These are phyloP conservation scores for Rugalucina vietnamica DNA, from an alignment of 2,888 invertebrate genomes.

Conservation along the genomic window DNA sequence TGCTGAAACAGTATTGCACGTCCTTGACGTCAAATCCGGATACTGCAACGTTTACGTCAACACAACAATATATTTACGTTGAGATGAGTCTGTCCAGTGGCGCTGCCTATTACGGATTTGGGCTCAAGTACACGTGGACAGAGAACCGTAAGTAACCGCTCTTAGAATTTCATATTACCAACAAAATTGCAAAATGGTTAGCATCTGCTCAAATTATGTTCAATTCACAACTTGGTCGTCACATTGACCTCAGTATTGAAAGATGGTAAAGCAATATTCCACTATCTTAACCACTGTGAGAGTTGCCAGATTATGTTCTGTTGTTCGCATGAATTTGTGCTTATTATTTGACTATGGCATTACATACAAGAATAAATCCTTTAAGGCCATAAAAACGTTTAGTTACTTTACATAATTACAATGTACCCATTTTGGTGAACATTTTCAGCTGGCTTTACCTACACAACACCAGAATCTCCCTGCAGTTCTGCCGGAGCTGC, in stretches of 20 bases:
- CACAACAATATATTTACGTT: constrained; percentile 26
- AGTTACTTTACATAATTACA: not conserved
- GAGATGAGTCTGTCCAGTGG: constrained; percentile 13
- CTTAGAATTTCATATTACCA: too few relatives aligned
- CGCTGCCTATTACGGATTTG: constrained; percentile 6
- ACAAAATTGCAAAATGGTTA: too few relatives aligned
- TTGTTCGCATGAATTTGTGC: not conserved
- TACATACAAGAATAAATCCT: not conserved
- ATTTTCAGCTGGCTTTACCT: constrained; percentile 6
- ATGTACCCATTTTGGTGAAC: not conserved
- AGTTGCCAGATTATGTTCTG: not conserved
- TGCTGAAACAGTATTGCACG: constrained; percentile 15
- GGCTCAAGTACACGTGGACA: constrained; percentile 3
- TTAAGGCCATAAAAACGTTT: not conserved
- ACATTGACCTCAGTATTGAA: too few relatives aligned
- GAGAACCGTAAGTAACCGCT: constrained; percentile 1
- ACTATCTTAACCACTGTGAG: not conserved
- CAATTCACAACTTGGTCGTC: too few relatives aligned
- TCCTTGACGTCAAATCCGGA: not conserved
- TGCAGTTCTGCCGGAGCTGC: not conserved
- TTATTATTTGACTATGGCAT: not conserved
- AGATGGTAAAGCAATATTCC: too few relatives aligned
- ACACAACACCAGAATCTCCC: constrained; percentile 22
- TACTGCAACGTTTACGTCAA: constrained; percentile 2
- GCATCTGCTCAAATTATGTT: too few relatives aligned